phyloP scores from a whole-genome alignment of 1,140 invertebrate species.

The Drosophila bipectinata region DNA sequence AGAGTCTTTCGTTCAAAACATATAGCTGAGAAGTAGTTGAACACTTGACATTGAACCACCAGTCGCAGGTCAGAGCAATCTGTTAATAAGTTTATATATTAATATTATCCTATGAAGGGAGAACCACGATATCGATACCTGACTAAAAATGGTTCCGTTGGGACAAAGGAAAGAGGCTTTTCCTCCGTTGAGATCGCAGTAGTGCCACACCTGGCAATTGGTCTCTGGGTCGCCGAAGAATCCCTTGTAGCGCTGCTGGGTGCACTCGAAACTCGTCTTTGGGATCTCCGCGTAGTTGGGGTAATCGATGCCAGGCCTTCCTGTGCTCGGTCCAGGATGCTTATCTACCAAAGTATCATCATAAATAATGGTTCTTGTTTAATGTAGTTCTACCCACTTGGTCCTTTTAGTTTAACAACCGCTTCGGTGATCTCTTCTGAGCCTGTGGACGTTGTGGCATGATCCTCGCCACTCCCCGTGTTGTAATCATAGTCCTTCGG shows the following conservation, averaged over 20 bases:
- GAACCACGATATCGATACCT: constrained; percentile 86
- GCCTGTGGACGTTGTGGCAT: constrained; percentile 6
- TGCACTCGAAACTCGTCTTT: constrained; percentile 91
- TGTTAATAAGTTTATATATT: constrained; percentile 6
- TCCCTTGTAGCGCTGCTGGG: constrained; percentile 93
- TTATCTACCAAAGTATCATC: constrained; percentile 49
- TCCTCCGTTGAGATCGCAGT: constrained; percentile 95
- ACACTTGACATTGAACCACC: constrained; percentile 96
- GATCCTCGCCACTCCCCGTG: constrained; percentile 30
- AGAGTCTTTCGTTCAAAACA: constrained; percentile 93
- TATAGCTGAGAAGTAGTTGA: constrained; percentile 92
- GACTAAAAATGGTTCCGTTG: constrained; percentile 96
- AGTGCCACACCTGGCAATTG: constrained; percentile 95
- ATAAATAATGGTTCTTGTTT: not conserved
- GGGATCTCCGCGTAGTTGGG: constrained; percentile 91
- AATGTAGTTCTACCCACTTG: constrained; percentile 52
- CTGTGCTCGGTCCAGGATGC: constrained; percentile 86
- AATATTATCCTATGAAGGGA: not conserved
- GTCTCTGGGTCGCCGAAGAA: constrained; percentile 95
- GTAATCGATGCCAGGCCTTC: constrained; percentile 92
- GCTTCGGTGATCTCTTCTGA: constrained; percentile 30
- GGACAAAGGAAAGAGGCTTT: constrained; percentile 95
- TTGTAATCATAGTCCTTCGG: constrained; percentile 70
- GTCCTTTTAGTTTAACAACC: constrained; percentile 39
- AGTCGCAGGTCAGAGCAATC: constrained; percentile 91